Evolutionary conservation across 2,888 invertebrate genomes (phyloP), one percentile per base, ranked within the genome.

Genomic region (Megaustenia siamemsis): DNA sequence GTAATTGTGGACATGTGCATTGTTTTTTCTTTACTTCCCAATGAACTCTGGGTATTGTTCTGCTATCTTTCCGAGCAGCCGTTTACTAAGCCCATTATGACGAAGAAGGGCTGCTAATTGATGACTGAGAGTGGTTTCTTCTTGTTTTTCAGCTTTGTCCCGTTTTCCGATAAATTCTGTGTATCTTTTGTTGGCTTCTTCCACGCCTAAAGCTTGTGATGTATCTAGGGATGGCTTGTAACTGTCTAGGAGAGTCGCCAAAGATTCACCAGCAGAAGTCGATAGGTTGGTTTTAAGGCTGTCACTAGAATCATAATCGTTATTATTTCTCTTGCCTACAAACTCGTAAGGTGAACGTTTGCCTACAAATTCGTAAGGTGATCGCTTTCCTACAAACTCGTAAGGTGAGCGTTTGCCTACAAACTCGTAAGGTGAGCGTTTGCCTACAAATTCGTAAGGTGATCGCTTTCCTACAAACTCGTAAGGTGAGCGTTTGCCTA

Each of bases 11-110:
- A 10, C 18, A 18, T 18, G 56, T 24, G 18, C 56, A 56, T 18
- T 5, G 24, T 12, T 21, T 63, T 63, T 10, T 28, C 28, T 43
- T 43, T 66, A 76, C 66, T 76, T 82, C 38, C 82, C 82, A 6
- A 82, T 76, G 43, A 82, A 82, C 49, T 82, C 82, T 24, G 82
- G 82, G 49, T 71, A 63, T 10, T 82, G 82, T 12, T 82, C 66
- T 12, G 75, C 66, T 24, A 82, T n/a, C n/a, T 35, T 60, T 49
- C 32, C 35, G 10, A 76, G 76, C 43, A 82, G n/a, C 0, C 82
- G 75, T 76, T 82, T 82, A 10, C 66, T 35, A n/a, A 82, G 38
- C 21, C 63, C 63, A 45, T 40, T 75, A 49, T 66, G 66, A 1
- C 38, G 63, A 5, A 82, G 49, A 45, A 82, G 45, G 2, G 63